These are phyloP conservation scores for Pristionchus mayeri DNA, from an alignment of 2,888 invertebrate species.

Conservation along the genomic window DNA sequence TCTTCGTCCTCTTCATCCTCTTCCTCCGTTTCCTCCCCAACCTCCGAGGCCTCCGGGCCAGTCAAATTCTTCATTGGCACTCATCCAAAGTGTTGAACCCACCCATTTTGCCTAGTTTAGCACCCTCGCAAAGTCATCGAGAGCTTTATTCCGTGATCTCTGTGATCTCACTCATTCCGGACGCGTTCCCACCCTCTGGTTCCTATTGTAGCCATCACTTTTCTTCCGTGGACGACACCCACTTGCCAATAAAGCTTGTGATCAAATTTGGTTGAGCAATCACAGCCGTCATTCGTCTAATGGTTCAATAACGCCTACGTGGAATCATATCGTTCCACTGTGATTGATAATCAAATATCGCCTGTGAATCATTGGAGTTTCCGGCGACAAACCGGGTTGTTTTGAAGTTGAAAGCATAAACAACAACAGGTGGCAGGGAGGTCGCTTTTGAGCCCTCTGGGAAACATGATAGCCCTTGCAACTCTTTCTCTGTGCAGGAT, in stretches of 20 bases:
- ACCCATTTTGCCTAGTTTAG: neutral
- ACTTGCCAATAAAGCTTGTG: conserved; percentile 21
- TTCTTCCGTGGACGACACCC: neutral
- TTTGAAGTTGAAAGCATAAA: neutral
- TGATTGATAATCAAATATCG: neutral
- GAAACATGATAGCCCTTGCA: conserved; percentile 5
- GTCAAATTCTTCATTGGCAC: conserved; percentile 48
- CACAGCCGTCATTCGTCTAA: too few species aligned
- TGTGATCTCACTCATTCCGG: conserved; percentile 32
- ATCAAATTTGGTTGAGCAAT: neutral
- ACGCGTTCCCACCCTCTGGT: conserved; percentile 19
- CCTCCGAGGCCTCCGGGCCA: neutral
- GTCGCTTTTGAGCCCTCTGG: neutral
- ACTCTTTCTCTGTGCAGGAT: neutral
- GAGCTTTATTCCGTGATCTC: conserved; percentile 29
- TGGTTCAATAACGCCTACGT: too few species aligned
- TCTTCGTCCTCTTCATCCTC: conserved; percentile 21
- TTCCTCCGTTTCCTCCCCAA: conserved; percentile 37
- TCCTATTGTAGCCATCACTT: conserved; percentile 30
- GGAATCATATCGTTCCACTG: too few species aligned
- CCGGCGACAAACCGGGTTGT: neutral
- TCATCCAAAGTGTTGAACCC: conserved; percentile 28
- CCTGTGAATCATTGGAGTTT: neutral
- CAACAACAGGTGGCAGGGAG: neutral
- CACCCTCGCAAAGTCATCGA: conserved; percentile 13